phyloP scores from a whole-genome alignment of 2,113 vertebrate species.

The Pyxicephalus adspersus region DNA sequence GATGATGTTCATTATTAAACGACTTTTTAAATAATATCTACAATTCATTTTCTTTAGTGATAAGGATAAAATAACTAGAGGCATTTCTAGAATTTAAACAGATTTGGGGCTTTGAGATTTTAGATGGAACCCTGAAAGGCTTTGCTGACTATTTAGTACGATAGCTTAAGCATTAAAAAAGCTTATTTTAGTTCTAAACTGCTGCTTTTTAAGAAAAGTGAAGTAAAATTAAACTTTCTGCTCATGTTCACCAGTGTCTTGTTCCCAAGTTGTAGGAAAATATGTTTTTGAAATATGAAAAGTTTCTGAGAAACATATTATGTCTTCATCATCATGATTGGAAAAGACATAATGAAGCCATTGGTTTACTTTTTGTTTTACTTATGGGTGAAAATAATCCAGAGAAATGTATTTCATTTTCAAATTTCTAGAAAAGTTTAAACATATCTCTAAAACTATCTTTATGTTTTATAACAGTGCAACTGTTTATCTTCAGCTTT shows the following conservation, averaged over 20 bases:
- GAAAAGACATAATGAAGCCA: too few relatives aligned
- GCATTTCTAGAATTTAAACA: slow-evolving; percentile 72
- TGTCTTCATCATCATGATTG: too few relatives aligned
- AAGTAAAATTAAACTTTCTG: slow-evolving; percentile 42
- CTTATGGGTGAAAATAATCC: too few relatives aligned
- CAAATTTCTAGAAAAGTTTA: too few relatives aligned
- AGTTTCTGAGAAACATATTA: neutral
- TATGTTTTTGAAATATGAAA: neutral
- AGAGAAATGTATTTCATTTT: too few relatives aligned
- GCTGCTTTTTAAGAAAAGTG: slow-evolving; percentile 50
- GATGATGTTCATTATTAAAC: slow-evolving; percentile 75
- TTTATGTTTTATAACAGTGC: too few relatives aligned
- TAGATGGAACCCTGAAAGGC: slow-evolving; percentile 65
- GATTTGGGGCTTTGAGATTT: slow-evolving; percentile 71
- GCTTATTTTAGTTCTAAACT: slow-evolving; percentile 56
- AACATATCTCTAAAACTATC: too few relatives aligned
- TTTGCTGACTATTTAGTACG: slow-evolving; percentile 61
- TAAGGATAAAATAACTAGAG: slow-evolving; percentile 76
- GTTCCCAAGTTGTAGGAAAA: neutral
- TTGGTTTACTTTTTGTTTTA: too few relatives aligned
- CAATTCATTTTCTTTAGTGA: slow-evolving; percentile 77
- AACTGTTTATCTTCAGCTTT: too few relatives aligned
- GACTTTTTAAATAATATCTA: slow-evolving; percentile 67
- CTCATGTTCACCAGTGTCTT: neutral
- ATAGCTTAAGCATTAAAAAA: slow-evolving; percentile 46